Base-by-base conservation (phyloP, 2,888 invertebrate genomes). In the Onchidella celtica region DNA sequence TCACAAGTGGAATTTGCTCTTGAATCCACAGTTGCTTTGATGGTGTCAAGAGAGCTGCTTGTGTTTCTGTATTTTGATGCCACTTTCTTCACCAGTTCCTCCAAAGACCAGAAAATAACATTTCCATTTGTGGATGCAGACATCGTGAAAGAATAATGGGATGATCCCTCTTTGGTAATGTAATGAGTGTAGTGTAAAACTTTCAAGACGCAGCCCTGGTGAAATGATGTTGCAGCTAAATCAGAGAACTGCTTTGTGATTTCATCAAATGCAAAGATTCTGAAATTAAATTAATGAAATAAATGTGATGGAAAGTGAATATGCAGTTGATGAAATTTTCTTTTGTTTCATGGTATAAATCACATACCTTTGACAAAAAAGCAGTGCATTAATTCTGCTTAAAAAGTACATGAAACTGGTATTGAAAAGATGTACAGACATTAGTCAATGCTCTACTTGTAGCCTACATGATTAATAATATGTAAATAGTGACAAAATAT, bases 111-210 rank as follows among this genome's bases (percentile, higher is more conserved):
- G 88, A 97, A 95, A 47, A 95, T 94, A 4, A 96, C 91, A 40
- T 94, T 92, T 0, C 97, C 97, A 94, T 96, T 96, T 0, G 97
- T 97, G 0, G 95, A 95, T 91, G 96, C 95, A 0, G 96, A 95
- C 34, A 95, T 89, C 24, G 96, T 87, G 32, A 91, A 73, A 32
- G 87, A 81, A 69, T 77, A 65, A 36, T 73, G 76, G n/a, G 61
- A 29, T 36, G 29, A 21, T n/a, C 69, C 59, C 55, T 47, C 65
- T n/a, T 75, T 17, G 24, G 83, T 65, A 21, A 82, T 81, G 63
- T 95, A 40, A 59, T 83, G 83, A 21, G 83, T 87, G 87, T 92
- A 87, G 87, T 92, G 90, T 86, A 93, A 89, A 3, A 96, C 94
- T 93, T 96, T 96, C 36, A 97, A 94, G 85, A 97, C 95, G 89